Percentiles rank a stretch among this genome's conserved stretches.
Evolutionary conservation across 2,113 vertebrate genomes (phyloP).

Genomic region (Suricata suricatta): DNA sequence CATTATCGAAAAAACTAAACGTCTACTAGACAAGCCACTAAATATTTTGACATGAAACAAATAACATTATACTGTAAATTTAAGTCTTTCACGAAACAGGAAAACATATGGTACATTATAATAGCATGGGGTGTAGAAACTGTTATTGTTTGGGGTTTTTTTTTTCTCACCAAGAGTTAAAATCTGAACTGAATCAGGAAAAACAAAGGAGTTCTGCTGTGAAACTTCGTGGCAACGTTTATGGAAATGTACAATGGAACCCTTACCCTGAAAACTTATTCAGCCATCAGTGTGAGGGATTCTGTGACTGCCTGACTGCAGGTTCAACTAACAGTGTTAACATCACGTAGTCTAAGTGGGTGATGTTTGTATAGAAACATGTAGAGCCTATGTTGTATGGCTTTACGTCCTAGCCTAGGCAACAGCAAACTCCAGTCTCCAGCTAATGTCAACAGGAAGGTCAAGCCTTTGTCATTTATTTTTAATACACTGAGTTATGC

Average conservation of each 20-base stretch:
- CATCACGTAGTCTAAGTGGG: background rate
- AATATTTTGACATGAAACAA: slow-evolving; percentile 68
- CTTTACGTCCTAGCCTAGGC: background rate
- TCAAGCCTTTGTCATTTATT: slow-evolving; percentile 75
- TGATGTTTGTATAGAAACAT: background rate
- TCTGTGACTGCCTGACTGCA: background rate
- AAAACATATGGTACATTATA: slow-evolving; percentile 62
- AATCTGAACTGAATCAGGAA: slow-evolving; percentile 42
- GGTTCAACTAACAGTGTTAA: background rate
- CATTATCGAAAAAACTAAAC: slow-evolving; percentile 54
- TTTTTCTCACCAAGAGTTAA: slow-evolving; percentile 22
- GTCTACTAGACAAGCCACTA: slow-evolving; percentile 49
- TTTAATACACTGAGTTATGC: slow-evolving; percentile 73
- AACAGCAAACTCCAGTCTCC: slow-evolving; percentile 48
- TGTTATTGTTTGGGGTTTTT: background rate
- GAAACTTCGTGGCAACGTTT: background rate
- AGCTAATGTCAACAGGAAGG: slow-evolving; percentile 73
- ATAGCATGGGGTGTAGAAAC: slow-evolving; percentile 28
- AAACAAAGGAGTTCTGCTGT: background rate
- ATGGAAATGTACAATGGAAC: background rate
- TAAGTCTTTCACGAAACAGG: slow-evolving; percentile 49
- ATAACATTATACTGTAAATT: slow-evolving; percentile 43
- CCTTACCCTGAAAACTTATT: background rate
- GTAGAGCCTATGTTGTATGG: background rate
- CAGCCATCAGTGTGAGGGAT: background rate